Percentiles rank a stretch among this genome's conserved stretches.
These are phyloP conservation scores for Gambusia affinis DNA, from an alignment of 2,113 vertebrate species.

Conservation along the genomic window DNA sequence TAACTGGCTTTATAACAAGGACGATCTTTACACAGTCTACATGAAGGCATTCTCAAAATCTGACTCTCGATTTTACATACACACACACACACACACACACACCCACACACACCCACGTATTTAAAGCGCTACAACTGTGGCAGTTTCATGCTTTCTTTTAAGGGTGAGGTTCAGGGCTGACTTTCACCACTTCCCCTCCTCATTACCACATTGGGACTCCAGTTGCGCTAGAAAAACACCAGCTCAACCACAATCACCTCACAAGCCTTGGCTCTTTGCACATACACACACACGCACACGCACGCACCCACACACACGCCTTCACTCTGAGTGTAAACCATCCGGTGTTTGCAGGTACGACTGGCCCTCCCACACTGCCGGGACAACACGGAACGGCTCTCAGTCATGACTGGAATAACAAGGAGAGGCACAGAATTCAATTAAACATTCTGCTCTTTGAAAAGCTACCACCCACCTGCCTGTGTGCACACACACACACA, in stretches of 20 bases:
- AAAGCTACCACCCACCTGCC: constrained; percentile 66
- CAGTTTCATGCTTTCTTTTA: constrained; percentile 59
- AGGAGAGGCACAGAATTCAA: constrained; percentile 73
- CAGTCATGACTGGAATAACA: constrained; percentile 75
- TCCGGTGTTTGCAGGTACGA: constrained; percentile 58
- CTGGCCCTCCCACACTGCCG: constrained; percentile 68
- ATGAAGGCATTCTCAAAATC: constrained; percentile 9
- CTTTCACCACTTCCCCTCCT: constrained; percentile 70
- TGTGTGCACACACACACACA: constrained; percentile 43
- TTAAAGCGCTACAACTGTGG: constrained; percentile 23
- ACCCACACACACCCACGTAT: background rate
- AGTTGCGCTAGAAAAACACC: constrained; percentile 64
- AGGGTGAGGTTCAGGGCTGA: constrained; percentile 64
- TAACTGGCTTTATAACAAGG: background rate
- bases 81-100: background rate
- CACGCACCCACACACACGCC: constrained; percentile 2
- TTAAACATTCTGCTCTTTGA: constrained; percentile 74
- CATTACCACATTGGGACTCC: constrained; percentile 64
- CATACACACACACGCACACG: constrained; percentile 17
- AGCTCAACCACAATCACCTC: constrained; percentile 59
- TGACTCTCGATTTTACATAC: background rate
- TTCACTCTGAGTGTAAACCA: constrained; percentile 5
- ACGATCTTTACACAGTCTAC: constrained; percentile 35
- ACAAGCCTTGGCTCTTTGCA: constrained; percentile 25
- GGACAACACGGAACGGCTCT: constrained; percentile 62